phyloP scores from a whole-genome alignment of 92 coral and sea anemone genomes.

The Paragorgia papillata region DNA sequence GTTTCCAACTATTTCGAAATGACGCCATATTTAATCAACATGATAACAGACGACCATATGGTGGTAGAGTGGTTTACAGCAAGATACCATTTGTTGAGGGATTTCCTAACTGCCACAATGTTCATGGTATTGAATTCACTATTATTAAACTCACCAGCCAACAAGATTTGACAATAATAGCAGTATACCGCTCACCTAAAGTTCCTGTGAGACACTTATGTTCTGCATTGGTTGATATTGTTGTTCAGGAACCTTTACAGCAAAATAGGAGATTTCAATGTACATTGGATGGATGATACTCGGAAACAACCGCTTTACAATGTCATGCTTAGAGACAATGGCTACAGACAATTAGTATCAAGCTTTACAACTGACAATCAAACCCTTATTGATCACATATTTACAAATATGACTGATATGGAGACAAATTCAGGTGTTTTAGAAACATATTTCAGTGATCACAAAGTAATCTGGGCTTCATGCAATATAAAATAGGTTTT shows the following conservation, averaged over 20 bases:
- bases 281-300: no score
- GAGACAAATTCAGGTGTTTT: background rate
- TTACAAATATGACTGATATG: background rate
- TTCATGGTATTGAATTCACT: slow-evolving; percentile 33
- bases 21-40: background rate
- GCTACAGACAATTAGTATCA: slow-evolving; percentile 26
- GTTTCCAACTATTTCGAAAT: background rate
- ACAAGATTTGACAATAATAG: slow-evolving; percentile 22
- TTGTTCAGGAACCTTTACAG: background rate
- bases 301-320: background rate
- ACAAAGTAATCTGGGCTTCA: background rate
- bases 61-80: slow-evolving; percentile 6
- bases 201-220: slow-evolving; percentile 50
- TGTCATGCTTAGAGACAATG: background rate
- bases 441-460: slow-evolving; percentile 9
- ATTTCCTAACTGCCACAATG: slow-evolving; percentile 20
- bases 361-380: slow-evolving; percentile 1
- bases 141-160: slow-evolving; percentile 27
- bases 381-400: background rate
- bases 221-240: background rate
- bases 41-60: slow-evolving; percentile 31
- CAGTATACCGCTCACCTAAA: slow-evolving; percentile 55
- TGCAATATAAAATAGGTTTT: no score
- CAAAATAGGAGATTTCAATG: no score
- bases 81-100: slow-evolving; percentile 1